phyloP scores from a whole-genome alignment of 1,140 invertebrate genomes.

The Wiebesia pumilae region DNA sequence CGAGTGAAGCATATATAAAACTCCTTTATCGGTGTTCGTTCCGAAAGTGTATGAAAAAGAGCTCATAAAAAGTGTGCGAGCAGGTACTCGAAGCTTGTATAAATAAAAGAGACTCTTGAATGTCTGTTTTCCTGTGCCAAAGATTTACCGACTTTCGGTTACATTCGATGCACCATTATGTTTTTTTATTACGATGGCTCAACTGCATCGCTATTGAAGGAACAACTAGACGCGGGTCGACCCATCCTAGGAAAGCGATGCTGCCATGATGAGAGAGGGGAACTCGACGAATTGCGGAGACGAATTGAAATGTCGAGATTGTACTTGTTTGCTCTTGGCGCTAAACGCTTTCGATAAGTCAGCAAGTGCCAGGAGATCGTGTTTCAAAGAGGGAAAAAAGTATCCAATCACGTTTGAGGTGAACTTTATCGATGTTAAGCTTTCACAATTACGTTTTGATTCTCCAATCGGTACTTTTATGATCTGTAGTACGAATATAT shows the following conservation, averaged over 20 bases:
- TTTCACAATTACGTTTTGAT: too few species aligned
- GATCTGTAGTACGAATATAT: too few species aligned
- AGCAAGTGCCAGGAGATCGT: constrained; percentile 6
- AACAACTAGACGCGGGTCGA: constrained; percentile 14
- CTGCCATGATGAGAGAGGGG: constrained; percentile 51
- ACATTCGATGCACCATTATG: constrained; percentile 74
- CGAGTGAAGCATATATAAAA: too few species aligned
- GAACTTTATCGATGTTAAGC: neutral
- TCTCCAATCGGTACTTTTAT: neutral
- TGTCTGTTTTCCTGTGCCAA: constrained; percentile 64
- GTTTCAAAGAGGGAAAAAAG: neutral
- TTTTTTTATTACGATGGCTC: constrained; percentile 65
- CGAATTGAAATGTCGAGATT: neutral
- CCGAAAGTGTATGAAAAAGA: neutral
- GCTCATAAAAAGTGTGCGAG: neutral
- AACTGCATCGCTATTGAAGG: constrained; percentile 64
- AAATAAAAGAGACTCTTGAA: neutral
- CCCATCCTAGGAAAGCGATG: constrained; percentile 50
- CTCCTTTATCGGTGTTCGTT: too few species aligned
- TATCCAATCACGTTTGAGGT: neutral
- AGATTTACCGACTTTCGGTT: constrained; percentile 74
- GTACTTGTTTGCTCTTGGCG: neutral
- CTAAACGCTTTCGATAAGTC: neutral
- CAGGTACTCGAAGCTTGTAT: neutral
- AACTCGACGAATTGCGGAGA: neutral